These are phyloP conservation scores for Halcyon badia DNA, from an alignment of 2,797 vertebrate species.

Conservation along the genomic window DNA sequence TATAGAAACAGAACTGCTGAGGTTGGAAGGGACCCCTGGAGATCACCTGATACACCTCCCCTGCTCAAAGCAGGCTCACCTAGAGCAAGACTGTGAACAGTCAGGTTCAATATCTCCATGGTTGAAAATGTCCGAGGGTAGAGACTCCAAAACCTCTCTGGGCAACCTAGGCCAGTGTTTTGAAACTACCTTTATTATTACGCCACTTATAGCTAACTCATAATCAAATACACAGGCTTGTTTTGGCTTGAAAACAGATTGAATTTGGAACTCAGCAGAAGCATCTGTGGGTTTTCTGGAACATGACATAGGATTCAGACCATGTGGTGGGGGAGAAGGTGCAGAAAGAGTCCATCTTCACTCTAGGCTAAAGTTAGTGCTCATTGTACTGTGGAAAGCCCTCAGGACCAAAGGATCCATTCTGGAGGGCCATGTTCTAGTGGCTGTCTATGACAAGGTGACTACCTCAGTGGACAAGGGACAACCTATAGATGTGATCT, in stretches of 20 bases:
- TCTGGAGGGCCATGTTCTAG: background rate
- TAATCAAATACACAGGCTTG: background rate
- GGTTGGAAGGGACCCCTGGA: background rate
- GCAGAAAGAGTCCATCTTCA: background rate
- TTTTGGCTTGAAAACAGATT: background rate
- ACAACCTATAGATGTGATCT: no score
- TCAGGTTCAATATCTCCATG: background rate
- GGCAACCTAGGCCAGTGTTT: background rate
- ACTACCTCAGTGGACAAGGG: no score
- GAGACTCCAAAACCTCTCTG: background rate
- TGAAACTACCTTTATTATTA: background rate
- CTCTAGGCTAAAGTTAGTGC: background rate
- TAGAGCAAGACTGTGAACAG: background rate
- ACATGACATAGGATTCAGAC: background rate
- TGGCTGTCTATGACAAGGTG: no score
- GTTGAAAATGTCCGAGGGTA: background rate
- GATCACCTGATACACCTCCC: no score
- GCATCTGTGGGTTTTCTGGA: background rate
- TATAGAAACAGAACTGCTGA: background rate
- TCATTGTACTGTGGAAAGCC: background rate
- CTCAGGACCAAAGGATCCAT: background rate
- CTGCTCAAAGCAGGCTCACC: background rate
- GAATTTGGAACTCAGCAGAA: background rate
- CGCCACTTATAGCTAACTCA: background rate
- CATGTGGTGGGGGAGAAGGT: fast-evolving